Evolutionary conservation across 2,113 vertebrate genomes (phyloP), one percentile per base, ranked within the genome.

Genomic region (Thamnaconus septentrionalis): DNA sequence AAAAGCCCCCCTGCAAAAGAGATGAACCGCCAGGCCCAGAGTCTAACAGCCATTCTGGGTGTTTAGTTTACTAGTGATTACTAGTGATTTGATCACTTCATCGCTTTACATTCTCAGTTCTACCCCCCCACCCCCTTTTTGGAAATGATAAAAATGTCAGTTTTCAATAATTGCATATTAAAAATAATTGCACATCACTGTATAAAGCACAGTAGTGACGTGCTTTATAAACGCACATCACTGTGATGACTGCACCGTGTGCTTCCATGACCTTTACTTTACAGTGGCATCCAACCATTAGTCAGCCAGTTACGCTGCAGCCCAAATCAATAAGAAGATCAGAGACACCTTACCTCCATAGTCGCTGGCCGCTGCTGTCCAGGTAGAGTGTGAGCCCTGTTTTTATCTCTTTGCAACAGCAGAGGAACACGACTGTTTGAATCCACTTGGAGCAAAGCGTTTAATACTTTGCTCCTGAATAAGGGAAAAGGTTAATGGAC

Each of bases 271-370:
- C 82, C 76, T 83, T 83, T 79, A 48, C 42, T 71, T 56, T 59
- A 71, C 53, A 73, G 45, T 65, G 60, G 41, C 52, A 31, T 76
- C 80, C 76, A 81, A 75, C 68, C 53, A 82, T 75, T 79, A 74
- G 52, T 81, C 76, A 86, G 79, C 68, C 47, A 81, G 76, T 62
- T 42, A 65, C 57, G 47, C 47, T 66, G 39, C 56, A 60, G 78
- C 74, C 82, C 80, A 59, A 87, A 85, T 88, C 82, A 80, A 84
- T 82, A 76, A 2, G 46, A 82, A 64, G 70, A 76, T 58, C 61
- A 84, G 70, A 72, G 64, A 79, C 56, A 51, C 66, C 70, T 76
- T 78, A 81, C 82, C 75, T 81, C 76, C 80, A 83, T 83, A 7
- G 1, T 53, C 66, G 6, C 59, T 41, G 41, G 39, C 61, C 11